A percentile compares a stretch with the other conserved stretches of the same genome.
phyloP scores from a whole-genome alignment of 2,888 invertebrate species.

The Mythimna albipuncta region DNA sequence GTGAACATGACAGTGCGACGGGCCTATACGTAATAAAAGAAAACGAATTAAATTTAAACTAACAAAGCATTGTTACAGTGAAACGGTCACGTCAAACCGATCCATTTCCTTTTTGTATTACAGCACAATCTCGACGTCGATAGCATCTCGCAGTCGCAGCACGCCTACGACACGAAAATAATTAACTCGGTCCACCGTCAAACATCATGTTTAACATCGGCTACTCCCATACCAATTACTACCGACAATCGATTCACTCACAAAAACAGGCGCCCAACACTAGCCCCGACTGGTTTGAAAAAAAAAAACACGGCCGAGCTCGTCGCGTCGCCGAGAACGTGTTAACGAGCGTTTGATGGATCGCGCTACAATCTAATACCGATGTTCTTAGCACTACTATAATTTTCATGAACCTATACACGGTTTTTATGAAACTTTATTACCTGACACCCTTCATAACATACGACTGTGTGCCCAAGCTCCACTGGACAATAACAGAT shows the following conservation, averaged over 20 bases:
- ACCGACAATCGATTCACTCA: slow-evolving; percentile 85
- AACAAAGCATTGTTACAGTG: slow-evolving; percentile 75
- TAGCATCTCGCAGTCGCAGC: slow-evolving; percentile 80
- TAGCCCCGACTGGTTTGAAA: slow-evolving; percentile 78
- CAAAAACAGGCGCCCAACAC: slow-evolving; percentile 84
- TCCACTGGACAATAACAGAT: slow-evolving; percentile 75
- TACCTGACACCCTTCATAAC: slow-evolving; percentile 72
- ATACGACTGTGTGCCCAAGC: slow-evolving; percentile 58
- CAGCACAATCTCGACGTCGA: slow-evolving; percentile 81
- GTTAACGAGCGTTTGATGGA: slow-evolving; percentile 89
- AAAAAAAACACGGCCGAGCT: slow-evolving; percentile 72
- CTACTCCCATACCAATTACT: slow-evolving; percentile 90
- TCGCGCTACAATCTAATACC: slow-evolving; percentile 82
- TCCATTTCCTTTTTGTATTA: slow-evolving; percentile 82
- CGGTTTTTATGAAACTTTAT: slow-evolving; percentile 76
- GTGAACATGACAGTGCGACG: slow-evolving; percentile 51
- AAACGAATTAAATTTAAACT: slow-evolving; percentile 71
- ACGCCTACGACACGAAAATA: slow-evolving; percentile 89
- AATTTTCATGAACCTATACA: slow-evolving; percentile 76
- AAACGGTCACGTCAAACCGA: slow-evolving; percentile 75
- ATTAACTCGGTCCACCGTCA: slow-evolving; percentile 87
- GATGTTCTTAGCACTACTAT: slow-evolving; percentile 74
- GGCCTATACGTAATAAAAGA: slow-evolving; percentile 59
- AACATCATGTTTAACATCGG: slow-evolving; percentile 89
- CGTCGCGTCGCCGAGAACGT: slow-evolving; percentile 74